Evolutionary conservation across 2,113 vertebrate species (phyloP), one percentile per base, ranked within the genome.

Genomic region (Ibidorhyncha struthersii): DNA sequence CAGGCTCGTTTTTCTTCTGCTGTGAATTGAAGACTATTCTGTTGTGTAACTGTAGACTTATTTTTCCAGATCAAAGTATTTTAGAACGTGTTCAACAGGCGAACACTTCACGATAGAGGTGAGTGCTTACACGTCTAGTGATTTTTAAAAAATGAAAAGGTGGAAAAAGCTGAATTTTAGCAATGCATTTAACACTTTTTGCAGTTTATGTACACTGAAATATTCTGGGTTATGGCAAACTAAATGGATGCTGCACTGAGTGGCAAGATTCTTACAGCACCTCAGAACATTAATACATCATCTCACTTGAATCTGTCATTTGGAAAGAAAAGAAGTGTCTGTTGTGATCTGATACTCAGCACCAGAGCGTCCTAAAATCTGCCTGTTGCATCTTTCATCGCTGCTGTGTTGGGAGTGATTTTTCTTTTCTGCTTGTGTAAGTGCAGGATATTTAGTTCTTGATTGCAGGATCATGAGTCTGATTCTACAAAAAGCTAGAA

Each of bases 101-200:
- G 98, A 98, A 92, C 98, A 99, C 78, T 97, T 98, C 95, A 99
- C 98, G 65, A 98, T 99, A 98, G 98, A 99, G 98, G 98, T 98
- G 73, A 98, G 98, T 86, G 38, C 66, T 72, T 77, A 45, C 0
- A 4, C 50, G 73, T 71, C 38, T 32, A 73, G 56, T 2, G 0
- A 32, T 34, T n/a, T 29, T 20, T 25, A 58, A 15, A 23, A 7
- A 81, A 43, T 53, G 38, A 40, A 59, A 27, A 55, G 29, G 6
- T 36, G 14, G 40, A 34, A 45, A 78, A 55, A 82, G 14, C 13
- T 91, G 43, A 40, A 45, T 23, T 91, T 34, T 43, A 38, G 34
- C 43, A 63, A 25, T 38, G 36, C 22, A 43, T 67, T 52, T 21
- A 62, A 40, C 4, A 4, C 14, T 40, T 86, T 6, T 27, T 67